Evolutionary conservation across 2,888 invertebrate genomes (phyloP).

Genomic region (Chalcosyrphus nemorum): DNA sequence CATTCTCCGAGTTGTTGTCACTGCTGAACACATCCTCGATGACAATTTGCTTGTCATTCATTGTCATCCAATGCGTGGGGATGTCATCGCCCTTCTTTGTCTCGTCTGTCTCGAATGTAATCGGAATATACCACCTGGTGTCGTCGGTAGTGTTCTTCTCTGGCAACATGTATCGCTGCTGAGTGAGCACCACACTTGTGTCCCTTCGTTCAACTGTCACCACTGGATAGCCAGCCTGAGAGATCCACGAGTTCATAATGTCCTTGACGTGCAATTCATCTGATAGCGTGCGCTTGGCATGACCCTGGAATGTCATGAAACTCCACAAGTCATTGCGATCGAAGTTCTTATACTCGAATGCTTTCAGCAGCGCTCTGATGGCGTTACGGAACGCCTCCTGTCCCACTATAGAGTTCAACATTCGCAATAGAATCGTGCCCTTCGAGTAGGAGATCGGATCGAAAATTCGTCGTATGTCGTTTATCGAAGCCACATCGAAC

Average conservation of each 20-base stretch:
- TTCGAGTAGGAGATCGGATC: slow-evolving; percentile 89
- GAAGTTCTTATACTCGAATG: slow-evolving; percentile 84
- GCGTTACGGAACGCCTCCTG: slow-evolving; percentile 84
- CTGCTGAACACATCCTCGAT: slow-evolving; percentile 78
- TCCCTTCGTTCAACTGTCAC: slow-evolving; percentile 83
- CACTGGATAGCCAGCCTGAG: slow-evolving; percentile 87
- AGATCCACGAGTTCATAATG: slow-evolving; percentile 88
- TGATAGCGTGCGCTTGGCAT: slow-evolving; percentile 80
- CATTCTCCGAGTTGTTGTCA: slow-evolving; percentile 76
- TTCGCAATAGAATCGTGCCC: slow-evolving; percentile 87
- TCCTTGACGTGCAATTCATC: slow-evolving; percentile 83
- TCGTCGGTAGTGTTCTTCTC: slow-evolving; percentile 77
- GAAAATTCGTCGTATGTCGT: slow-evolving; percentile 87
- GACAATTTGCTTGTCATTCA: slow-evolving; percentile 77
- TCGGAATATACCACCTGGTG: slow-evolving; percentile 80
- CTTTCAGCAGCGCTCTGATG: slow-evolving; percentile 83
- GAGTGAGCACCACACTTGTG: slow-evolving; percentile 77
- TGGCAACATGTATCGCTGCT: slow-evolving; percentile 80
- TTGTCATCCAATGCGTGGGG: slow-evolving; percentile 80
- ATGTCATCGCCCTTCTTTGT: slow-evolving; percentile 77
- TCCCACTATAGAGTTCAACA: slow-evolving; percentile 88
- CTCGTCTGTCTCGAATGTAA: slow-evolving; percentile 80
- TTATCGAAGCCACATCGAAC: slow-evolving; percentile 84
- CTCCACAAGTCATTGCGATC: slow-evolving; percentile 87
- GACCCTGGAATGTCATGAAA: slow-evolving; percentile 84